phyloP scores from a whole-genome alignment of 2,888 invertebrate genomes.

The Microctonus brassicae region DNA sequence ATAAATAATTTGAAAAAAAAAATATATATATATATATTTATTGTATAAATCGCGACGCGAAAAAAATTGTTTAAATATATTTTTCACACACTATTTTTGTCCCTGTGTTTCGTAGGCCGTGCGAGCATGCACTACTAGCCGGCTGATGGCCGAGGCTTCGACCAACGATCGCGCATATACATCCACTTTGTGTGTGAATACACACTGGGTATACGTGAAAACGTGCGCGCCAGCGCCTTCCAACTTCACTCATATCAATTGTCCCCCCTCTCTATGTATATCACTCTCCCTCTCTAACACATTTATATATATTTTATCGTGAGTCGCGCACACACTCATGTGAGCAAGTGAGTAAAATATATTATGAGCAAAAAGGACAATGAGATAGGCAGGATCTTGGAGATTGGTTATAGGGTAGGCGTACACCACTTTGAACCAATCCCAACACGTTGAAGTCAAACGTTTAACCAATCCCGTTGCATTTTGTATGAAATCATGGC shows the following conservation, averaged over 20 bases:
- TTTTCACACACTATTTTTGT: conserved; percentile 26
- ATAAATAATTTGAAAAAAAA: no score
- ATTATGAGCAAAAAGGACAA: conserved; percentile 26
- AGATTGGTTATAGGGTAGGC: conserved; percentile 47
- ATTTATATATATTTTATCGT: neutral
- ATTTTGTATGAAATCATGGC: conserved; percentile 61
- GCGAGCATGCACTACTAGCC: conserved; percentile 62
- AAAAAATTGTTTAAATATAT: neutral
- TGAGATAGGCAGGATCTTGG: conserved; percentile 41
- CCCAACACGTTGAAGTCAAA: conserved; percentile 13
- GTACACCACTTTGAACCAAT: conserved; percentile 58
- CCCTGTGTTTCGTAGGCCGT: conserved; percentile 59
- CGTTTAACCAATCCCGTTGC: conserved; percentile 18
- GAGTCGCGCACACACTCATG: neutral
- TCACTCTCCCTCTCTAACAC: neutral
- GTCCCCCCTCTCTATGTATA: neutral
- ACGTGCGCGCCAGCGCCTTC: neutral
- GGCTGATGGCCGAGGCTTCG: conserved; percentile 53
- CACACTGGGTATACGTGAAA: neutral
- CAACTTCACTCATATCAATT: neutral
- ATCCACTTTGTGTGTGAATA: neutral
- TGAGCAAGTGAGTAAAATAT: neutral
- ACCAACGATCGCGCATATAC: conserved; percentile 50
- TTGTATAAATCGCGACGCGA: neutral
- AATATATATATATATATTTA: no score